A percentile compares a stretch with the other conserved stretches of the same genome.
phyloP scores from a whole-genome alignment of 2,888 invertebrate genomes.

The Incurvaria masculella region DNA sequence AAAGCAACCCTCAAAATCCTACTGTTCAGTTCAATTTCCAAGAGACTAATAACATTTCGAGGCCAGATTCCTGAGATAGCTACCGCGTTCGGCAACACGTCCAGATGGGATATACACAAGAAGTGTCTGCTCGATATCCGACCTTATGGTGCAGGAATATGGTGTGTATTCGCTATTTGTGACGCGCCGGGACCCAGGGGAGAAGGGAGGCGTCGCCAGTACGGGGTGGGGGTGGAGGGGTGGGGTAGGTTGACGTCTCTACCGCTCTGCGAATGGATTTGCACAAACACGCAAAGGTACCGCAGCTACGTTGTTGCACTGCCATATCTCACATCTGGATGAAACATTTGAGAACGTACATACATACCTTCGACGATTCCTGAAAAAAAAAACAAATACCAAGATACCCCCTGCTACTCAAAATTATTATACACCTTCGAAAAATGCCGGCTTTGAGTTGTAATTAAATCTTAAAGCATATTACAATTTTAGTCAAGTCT shows the following conservation, averaged over 20 bases:
- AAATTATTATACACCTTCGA: too few species aligned
- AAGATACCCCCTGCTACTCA: too few species aligned
- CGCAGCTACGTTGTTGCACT: constrained; percentile 7
- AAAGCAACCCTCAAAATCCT: not conserved
- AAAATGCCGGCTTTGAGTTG: too few species aligned
- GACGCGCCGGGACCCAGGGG: constrained; percentile 26
- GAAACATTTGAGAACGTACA: too few species aligned
- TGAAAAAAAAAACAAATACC: too few species aligned
- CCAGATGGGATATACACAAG: too few species aligned
- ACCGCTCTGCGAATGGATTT: constrained; percentile 31
- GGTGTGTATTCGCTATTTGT: constrained; percentile 12
- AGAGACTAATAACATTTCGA: not conserved
- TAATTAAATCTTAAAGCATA: too few species aligned
- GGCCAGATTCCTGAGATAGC: not conserved
- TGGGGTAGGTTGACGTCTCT: constrained; percentile 7
- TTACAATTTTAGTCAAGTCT: too few species aligned
- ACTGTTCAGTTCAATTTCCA: too few species aligned
- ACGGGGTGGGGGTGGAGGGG: constrained; percentile 6
- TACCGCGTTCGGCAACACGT: not conserved
- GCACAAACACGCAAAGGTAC: constrained; percentile 45
- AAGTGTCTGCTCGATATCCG: constrained; percentile 2
- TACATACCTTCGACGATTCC: too few species aligned
- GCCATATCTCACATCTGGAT: not conserved
- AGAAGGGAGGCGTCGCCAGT: constrained; percentile 16
- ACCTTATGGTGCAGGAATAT: constrained; percentile 2